These are phyloP conservation scores for Hydra vulgaris DNA, from an alignment of 30 jellyfish, hydroid and myxozoan species.

Conservation along the genomic window DNA sequence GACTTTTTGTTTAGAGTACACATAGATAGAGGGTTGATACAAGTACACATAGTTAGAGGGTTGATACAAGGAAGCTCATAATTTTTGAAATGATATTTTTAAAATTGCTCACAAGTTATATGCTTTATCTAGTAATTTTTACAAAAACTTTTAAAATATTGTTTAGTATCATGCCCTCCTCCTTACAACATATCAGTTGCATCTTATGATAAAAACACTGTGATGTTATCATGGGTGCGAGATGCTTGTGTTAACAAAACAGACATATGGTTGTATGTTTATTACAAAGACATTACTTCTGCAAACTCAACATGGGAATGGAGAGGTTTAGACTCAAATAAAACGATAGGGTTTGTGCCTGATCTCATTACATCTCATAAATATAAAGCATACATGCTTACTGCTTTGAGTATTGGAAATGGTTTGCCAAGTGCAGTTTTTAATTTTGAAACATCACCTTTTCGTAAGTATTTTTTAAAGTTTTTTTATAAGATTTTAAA, in stretches of 20 bases:
- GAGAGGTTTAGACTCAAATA: neutral
- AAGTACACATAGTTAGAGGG: no score
- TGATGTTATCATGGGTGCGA: neutral
- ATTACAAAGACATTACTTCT: neutral
- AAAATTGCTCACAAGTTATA: no score
- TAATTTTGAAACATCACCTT: neutral
- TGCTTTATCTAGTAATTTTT: no score
- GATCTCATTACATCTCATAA: slow-evolving; percentile 1
- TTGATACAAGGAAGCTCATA: no score
- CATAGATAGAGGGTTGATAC: no score
- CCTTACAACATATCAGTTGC: neutral
- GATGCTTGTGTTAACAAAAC: neutral
- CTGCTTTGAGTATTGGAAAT: neutral
- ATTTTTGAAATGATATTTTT: no score
- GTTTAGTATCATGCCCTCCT: slow-evolving; percentile 2
- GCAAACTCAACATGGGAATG: neutral
- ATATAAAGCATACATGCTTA: neutral
- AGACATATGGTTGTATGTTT: neutral
- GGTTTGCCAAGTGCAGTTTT: slow-evolving; percentile 4
- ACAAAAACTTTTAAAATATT: no score
- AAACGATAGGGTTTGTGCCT: neutral
- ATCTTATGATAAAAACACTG: neutral
- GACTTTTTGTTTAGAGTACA: no score
- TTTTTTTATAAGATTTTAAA: neutral
- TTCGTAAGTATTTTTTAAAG: neutral